Conservation (phyloP, 1,140 invertebrate species). For the Himalopsyche phryganea region DNA sequence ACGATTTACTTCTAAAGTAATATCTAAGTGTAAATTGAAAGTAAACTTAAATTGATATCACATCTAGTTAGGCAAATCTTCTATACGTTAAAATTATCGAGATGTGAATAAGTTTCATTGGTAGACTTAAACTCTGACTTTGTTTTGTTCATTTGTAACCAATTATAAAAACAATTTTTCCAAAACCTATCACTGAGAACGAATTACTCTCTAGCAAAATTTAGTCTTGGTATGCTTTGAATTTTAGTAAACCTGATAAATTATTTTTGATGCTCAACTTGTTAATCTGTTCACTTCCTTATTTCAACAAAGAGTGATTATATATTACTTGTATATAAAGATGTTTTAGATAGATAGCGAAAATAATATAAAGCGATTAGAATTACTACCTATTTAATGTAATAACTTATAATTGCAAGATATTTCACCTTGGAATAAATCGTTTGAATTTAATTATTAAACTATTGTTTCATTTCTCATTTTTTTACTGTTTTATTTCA, state of each 20-base stretch:
- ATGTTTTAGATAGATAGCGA: conserved; percentile 32
- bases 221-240: neutral
- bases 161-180: no score
- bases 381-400: conserved; percentile 34
- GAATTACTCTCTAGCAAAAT: no score
- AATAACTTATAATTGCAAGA: conserved; percentile 33
- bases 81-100: neutral
- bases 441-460: conserved; percentile 29
- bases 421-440: conserved; percentile 32
- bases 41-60: neutral
- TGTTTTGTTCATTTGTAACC: neutral
- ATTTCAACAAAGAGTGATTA: conserved; percentile 13
- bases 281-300: conserved; percentile 11
- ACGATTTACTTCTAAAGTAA: conserved; percentile 20
- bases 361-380: conserved; percentile 34
- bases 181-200: no score
- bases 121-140: no score
- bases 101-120: neutral
- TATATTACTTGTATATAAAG: conserved; percentile 28
- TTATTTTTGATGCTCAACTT: conserved; percentile 31
- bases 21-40: neutral
- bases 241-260: neutral
- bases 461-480: conserved; percentile 10
- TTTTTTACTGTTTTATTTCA: no score
- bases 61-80: conserved; percentile 5